phyloP scores from a whole-genome alignment of 2,888 invertebrate genomes.

The Polietes domitor region DNA sequence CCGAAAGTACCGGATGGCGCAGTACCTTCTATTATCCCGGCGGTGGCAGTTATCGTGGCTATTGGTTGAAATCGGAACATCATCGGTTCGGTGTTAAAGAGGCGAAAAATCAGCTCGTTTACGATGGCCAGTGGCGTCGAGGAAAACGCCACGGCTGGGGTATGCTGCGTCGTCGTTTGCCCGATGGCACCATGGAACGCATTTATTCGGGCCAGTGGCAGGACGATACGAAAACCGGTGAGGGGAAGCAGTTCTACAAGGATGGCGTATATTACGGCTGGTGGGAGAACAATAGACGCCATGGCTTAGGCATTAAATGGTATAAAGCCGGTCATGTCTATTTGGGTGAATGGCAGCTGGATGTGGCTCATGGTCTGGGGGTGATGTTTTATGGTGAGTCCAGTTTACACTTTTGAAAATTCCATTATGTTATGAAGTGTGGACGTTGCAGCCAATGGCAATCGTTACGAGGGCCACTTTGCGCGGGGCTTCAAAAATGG shows the following conservation, averaged over 20 bases:
- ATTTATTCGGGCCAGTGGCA: constrained; percentile 78
- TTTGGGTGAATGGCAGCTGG: constrained; percentile 78
- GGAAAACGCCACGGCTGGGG: constrained; percentile 77
- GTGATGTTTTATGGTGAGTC: constrained; percentile 75
- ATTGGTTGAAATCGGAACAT: constrained; percentile 73
- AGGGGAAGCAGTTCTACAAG: constrained; percentile 78
- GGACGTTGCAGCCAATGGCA: constrained; percentile 74
- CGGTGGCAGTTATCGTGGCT: constrained; percentile 75
- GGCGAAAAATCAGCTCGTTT: constrained; percentile 72
- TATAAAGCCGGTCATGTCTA: constrained; percentile 75
- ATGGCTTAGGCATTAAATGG: constrained; percentile 79
- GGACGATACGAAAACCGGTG: constrained; percentile 76
- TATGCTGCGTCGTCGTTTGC: constrained; percentile 73
- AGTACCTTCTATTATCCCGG: constrained; percentile 72
- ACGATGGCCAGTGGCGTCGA: constrained; percentile 77
- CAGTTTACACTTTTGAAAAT: background rate
- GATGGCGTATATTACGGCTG: constrained; percentile 78
- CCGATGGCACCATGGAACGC: constrained; percentile 71
- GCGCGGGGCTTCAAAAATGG: constrained; percentile 78
- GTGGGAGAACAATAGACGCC: constrained; percentile 77
- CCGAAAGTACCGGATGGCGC: constrained; percentile 72
- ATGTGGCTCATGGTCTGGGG: constrained; percentile 76
- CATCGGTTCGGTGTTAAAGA: constrained; percentile 75
- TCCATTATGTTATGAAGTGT: background rate
- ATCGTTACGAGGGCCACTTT: constrained; percentile 79